A percentile compares a stretch with the other conserved stretches of the same genome.
Evolutionary conservation across 2,113 vertebrate genomes (phyloP).

Genomic region (Setophaga coronata): DNA sequence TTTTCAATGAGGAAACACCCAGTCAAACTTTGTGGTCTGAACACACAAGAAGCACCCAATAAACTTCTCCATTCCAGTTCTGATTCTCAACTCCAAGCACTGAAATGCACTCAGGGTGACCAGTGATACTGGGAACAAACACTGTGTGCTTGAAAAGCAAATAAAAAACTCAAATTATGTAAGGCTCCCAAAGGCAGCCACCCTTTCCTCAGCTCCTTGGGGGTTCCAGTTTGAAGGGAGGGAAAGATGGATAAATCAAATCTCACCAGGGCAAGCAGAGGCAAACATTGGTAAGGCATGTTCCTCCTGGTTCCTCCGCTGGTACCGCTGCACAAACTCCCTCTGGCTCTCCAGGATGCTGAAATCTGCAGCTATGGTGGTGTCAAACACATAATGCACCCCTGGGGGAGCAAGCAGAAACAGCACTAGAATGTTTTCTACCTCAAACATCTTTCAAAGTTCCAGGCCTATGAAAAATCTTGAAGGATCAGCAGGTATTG

Average conservation of each 20-base stretch:
- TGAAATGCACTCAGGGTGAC: not conserved
- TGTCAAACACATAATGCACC: conserved; percentile 90
- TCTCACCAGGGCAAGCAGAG: conserved; percentile 93
- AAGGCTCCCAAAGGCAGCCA: not conserved
- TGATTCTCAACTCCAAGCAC: not conserved
- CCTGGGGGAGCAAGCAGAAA: conserved; percentile 67
- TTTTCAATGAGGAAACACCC: not conserved
- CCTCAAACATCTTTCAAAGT: not conserved
- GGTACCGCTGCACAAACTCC: conserved; percentile 89
- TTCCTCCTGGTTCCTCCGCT: conserved; percentile 82
- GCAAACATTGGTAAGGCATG: conserved; percentile 93
- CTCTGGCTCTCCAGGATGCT: conserved; percentile 94
- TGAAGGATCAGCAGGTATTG: rapidly evolving
- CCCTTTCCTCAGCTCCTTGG: not conserved
- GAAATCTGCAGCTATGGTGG: conserved; percentile 88
- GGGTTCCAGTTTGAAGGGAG: not conserved
- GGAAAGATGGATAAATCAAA: not conserved
- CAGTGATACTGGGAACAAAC: not conserved
- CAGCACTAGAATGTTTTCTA: not conserved
- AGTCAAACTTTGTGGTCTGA: not conserved
- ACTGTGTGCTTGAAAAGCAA: not conserved
- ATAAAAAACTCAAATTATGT: not conserved
- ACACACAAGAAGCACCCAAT: not conserved
- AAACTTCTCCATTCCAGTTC: not conserved
- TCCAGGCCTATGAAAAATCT: not conserved